phyloP scores from a whole-genome alignment of 1,140 invertebrate species.

The Meloidogyne floridensis region DNA sequence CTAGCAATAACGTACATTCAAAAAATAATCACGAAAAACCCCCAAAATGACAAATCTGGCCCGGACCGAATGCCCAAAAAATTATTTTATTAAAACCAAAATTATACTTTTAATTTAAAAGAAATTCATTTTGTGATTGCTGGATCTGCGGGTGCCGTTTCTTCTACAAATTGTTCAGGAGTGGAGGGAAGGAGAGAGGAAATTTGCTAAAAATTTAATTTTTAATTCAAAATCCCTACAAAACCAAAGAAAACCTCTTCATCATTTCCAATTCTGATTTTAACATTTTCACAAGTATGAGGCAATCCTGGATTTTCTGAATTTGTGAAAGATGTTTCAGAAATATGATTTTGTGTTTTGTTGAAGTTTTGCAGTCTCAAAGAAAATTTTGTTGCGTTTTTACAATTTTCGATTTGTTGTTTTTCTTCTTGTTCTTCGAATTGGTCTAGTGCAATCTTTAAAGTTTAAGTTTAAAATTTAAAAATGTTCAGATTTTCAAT shows the following conservation, averaged over 20 bases:
- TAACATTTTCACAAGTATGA: neutral
- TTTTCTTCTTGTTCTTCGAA: slow-evolving; percentile 13
- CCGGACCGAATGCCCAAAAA: neutral
- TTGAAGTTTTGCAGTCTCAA: neutral
- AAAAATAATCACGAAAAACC: neutral
- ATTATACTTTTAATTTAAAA: neutral
- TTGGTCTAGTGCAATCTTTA: neutral
- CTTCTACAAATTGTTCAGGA: slow-evolving; percentile 17
- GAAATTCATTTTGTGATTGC: slow-evolving; percentile 18
- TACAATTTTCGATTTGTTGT: neutral
- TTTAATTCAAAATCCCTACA: neutral
- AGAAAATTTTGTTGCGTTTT: neutral
- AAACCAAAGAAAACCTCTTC: slow-evolving; percentile 19
- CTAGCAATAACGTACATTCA: neutral
- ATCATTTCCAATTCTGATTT: slow-evolving; percentile 1
- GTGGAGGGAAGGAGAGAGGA: neutral
- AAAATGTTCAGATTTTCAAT: too few species aligned
- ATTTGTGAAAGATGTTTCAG: neutral
- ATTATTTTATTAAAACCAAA: slow-evolving; percentile 1
- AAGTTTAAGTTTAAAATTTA: too few species aligned
- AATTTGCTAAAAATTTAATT: slow-evolving; percentile 3
- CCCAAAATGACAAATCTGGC: too few species aligned
- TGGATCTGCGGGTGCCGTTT: slow-evolving; percentile 25
- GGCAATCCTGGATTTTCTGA: neutral
- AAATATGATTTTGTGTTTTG: slow-evolving; percentile 8